phyloP scores from a whole-genome alignment of 2,113 vertebrate species.

The Puffinus mauretanicus region DNA sequence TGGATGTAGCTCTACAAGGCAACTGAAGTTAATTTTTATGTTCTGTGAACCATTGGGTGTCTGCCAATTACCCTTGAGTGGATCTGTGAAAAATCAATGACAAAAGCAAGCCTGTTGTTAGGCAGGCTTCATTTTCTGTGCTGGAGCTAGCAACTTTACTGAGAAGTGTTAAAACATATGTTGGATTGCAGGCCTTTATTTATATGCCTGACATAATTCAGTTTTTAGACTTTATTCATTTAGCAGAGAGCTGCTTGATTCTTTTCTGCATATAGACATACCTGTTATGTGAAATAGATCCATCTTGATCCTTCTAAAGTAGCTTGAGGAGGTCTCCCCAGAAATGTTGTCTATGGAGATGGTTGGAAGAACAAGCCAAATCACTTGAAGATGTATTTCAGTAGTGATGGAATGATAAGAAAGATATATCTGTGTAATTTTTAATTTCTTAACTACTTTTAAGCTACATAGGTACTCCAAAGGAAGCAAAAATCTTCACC shows the following conservation, averaged over 20 bases:
- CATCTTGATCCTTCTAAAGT: not conserved
- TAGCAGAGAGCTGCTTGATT: not conserved
- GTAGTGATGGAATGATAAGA: not conserved
- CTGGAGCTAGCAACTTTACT: not conserved
- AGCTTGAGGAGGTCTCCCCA: not conserved
- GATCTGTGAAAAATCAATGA: not conserved
- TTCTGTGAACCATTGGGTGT: not conserved
- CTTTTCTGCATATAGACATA: not conserved
- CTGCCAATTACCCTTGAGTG: not conserved
- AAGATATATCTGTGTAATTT: not conserved
- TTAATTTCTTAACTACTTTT: not conserved
- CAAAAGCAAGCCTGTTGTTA: conserved; percentile 6
- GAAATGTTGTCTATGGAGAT: not conserved
- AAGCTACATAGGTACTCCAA: not conserved
- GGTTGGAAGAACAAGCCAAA: not conserved
- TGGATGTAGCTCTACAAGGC: not conserved
- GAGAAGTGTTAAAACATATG: not conserved
- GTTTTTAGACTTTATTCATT: not conserved
- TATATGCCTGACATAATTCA: not conserved
- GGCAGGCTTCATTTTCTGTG: not conserved
- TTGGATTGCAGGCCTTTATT: not conserved
- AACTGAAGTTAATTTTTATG: not conserved
- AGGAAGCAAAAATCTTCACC: not conserved
- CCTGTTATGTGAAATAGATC: not conserved
- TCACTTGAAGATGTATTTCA: not conserved